phyloP scores from a whole-genome alignment of 2,888 invertebrate genomes.

The Ditula angustiorana region DNA sequence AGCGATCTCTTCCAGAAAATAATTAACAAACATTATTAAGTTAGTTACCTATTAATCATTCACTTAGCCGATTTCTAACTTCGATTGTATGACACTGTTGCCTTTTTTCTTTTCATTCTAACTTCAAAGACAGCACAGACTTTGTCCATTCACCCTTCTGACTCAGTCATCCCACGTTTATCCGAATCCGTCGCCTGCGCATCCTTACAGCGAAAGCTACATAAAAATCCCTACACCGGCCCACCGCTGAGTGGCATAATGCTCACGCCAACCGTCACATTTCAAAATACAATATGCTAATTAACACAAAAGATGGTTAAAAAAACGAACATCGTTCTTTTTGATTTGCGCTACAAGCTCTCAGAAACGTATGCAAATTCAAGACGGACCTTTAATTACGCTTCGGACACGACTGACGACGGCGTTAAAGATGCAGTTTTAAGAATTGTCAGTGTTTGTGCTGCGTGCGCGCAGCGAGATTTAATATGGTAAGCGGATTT shows the following conservation, averaged over 20 bases:
- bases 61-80: no score
- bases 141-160: conserved; percentile 22
- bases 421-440: conserved; percentile 81
- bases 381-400: conserved; percentile 80
- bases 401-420: conserved; percentile 77
- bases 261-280: conserved; percentile 81
- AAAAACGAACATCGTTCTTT: conserved; percentile 61
- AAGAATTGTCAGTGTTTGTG: conserved; percentile 71
- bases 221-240: conserved; percentile 67
- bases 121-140: background rate
- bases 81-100: no score
- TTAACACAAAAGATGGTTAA: conserved; percentile 55
- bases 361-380: conserved; percentile 83
- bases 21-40: no score
- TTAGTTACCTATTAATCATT: no score
- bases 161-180: conserved; percentile 3
- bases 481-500: conserved; percentile 76
- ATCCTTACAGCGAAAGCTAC: conserved; percentile 64
- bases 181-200: conserved; percentile 19
- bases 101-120: background rate
- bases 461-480: conserved; percentile 61
- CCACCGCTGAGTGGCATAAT: conserved; percentile 80
- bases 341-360: conserved; percentile 79
- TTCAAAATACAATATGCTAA: conserved; percentile 85
- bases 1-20: no score